Conservation (phyloP, 35 echinoderm and acorn worm species). For the Strongylocentrotus purpuratus region DNA sequence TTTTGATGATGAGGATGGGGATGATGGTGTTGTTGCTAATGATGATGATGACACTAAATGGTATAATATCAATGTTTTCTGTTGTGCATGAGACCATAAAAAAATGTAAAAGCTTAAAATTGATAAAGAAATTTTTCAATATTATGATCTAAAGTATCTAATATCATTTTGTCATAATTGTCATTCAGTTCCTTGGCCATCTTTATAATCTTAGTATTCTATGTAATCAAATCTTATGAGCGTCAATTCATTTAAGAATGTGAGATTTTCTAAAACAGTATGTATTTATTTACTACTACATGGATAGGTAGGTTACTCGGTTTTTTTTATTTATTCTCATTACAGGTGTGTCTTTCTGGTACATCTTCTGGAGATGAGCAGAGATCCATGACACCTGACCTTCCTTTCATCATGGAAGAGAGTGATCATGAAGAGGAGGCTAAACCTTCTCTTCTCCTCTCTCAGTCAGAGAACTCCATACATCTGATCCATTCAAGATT, state of each 20-base stretch:
- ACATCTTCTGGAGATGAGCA: conserved; percentile 22
- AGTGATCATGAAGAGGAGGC: neutral
- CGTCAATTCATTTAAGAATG: neutral
- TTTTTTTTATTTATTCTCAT: neutral
- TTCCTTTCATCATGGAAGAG: conserved; percentile 48
- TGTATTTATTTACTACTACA: neutral
- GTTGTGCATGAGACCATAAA: too few species aligned
- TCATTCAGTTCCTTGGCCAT: too few species aligned
- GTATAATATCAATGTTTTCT: too few species aligned
- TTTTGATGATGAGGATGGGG: neutral
- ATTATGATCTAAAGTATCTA: too few species aligned
- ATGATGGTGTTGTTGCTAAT: neutral
- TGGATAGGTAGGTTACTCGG: neutral
- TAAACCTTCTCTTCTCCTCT: neutral
- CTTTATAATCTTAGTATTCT: too few species aligned
- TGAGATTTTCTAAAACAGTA: neutral
- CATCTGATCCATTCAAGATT: conserved; percentile 48
- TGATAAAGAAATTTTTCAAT: too few species aligned
- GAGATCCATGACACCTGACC: conserved; percentile 34
- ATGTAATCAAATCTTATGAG: neutral
- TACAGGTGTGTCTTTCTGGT: neutral
- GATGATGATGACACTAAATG: neutral
- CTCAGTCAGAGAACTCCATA: conserved; percentile 15
- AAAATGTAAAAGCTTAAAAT: too few species aligned
- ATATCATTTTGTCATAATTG: too few species aligned